Evolutionary conservation across 2,797 vertebrate genomes (phyloP), one percentile per base, ranked within the genome.

Genomic region (Sparus aurata): DNA sequence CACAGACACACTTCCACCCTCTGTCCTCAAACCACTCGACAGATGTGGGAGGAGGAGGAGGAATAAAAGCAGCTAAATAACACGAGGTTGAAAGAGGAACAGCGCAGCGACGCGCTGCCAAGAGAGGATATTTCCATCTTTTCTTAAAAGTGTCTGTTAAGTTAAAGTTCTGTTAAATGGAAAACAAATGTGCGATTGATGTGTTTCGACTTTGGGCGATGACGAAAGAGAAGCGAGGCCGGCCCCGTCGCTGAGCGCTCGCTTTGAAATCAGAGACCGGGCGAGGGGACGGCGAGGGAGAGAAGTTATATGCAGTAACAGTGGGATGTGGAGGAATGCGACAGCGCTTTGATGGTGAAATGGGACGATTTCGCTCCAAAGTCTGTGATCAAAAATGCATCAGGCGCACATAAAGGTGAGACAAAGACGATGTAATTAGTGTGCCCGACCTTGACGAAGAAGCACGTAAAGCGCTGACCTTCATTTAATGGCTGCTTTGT

Each of bases 121-220:
- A 87, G 71, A 86, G 73, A 79, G 69, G 83, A 90, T 85, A 85
- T 90, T 91, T 92, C 88, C 87, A 90, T 85, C 86, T 83, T 85
- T 27, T 27, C 86, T 80, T 82, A 75, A 90, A 87, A 84, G 84
- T 58, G n/a, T 70, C 71, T 81, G n/a, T n/a, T n/a, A n/a, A n/a
- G n/a, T n/a, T n/a, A n/a, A n/a, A n/a, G n/a, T n/a, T 75, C 52
- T 27, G 80, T 71, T 82, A 74, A 91, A 91, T 87, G 69, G 77
- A 82, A 91, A 92, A 90, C 91, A 92, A 91, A 92, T 90, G 87
- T 86, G 77, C 62, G 84, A 89, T 84, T 91, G 84, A 89, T 87
- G 89, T 86, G 81, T 85, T 75, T 27, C 41, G 74, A 81, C 54
- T 87, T 30, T 13, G 9, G 76, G 69, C 63, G 30, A 83, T 81